phyloP scores from a whole-genome alignment of 2,888 invertebrate species.

The Ecdyonurus torrentis region DNA sequence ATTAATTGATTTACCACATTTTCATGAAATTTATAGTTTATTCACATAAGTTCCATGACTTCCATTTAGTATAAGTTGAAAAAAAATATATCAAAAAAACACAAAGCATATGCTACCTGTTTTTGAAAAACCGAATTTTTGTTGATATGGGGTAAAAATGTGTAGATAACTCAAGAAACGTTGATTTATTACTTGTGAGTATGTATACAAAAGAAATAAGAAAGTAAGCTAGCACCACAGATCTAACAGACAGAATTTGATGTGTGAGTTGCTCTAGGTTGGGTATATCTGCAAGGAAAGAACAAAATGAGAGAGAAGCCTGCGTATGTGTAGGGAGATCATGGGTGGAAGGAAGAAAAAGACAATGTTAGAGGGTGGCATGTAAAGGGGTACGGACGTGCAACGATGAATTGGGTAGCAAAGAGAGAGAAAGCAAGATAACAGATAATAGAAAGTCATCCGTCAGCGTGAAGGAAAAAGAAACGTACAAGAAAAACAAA shows the following conservation, averaged over 20 bases:
- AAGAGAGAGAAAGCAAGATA: background rate
- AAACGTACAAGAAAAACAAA: background rate
- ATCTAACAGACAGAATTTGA: background rate
- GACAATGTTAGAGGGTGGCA: background rate
- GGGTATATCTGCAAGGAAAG: background rate
- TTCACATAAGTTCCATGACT: no score
- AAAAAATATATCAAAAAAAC: no score
- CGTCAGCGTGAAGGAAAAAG: background rate
- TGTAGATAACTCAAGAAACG: background rate
- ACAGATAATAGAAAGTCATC: background rate
- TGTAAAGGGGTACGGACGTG: background rate
- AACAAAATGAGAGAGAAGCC: background rate
- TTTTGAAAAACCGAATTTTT: no score
- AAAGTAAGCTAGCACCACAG: background rate
- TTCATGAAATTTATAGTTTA: no score
- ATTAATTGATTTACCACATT: no score
- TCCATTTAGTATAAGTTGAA: no score
- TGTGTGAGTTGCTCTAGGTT: background rate
- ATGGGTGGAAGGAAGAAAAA: background rate
- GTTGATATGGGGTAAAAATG: background rate
- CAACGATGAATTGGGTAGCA: no score
- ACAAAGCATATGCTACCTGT: no score
- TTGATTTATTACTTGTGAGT: background rate
- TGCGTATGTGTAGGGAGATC: background rate
- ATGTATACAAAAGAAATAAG: background rate